Base-by-base conservation (phyloP, 1,140 invertebrate genomes). In the Gryllus bimaculatus region DNA sequence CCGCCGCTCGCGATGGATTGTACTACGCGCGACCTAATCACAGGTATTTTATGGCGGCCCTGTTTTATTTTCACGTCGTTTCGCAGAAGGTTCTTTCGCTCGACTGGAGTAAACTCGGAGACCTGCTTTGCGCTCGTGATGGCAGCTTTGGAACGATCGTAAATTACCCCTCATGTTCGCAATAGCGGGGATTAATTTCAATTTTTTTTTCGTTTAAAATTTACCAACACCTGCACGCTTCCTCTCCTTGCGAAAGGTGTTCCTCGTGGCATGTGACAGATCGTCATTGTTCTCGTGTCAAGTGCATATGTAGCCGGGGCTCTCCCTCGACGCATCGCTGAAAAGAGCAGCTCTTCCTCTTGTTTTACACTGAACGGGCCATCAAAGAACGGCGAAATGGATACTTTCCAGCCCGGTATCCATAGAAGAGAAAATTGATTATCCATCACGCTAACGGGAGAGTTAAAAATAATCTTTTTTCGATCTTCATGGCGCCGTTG, bases 381-480 rank as follows among this genome's bases (percentile, higher is more conserved):
- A 66, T 66, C 10, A 66, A 66, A 66, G 54, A 66, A 66, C 54
- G 10, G 7, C 18, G 54, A 66, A 66, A 66, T 66, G 54, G 54
- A 18, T 66, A 66, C 54, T 66, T 66, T 10, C 54, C 10, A 10
- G 10, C 2, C 10, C 54, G 54, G 54, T 66, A 66, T 66, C 54
- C 54, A 66, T 66, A 66, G 54, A 66, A 66, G 10, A 7, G 54
- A 66, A 18, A 66, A 66, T 66, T 66, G 54, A 66, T 66, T 66
- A 66, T 66, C 54, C 54, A 66, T 66, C 54, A 66, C 18, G 2
- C 54, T 66, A 66, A 66, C 54, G 54, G 54, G 54, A 13, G 54
- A 66, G 54, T 66, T 66, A 66, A 66, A 66, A 66, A 66, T 66
- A 66, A 66, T 66, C 54, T 66, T 66, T 66, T 66, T 66, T 66